Evolutionary conservation across 2,797 vertebrate species (phyloP).

Genomic region (Anomalospiza imberbis): DNA sequence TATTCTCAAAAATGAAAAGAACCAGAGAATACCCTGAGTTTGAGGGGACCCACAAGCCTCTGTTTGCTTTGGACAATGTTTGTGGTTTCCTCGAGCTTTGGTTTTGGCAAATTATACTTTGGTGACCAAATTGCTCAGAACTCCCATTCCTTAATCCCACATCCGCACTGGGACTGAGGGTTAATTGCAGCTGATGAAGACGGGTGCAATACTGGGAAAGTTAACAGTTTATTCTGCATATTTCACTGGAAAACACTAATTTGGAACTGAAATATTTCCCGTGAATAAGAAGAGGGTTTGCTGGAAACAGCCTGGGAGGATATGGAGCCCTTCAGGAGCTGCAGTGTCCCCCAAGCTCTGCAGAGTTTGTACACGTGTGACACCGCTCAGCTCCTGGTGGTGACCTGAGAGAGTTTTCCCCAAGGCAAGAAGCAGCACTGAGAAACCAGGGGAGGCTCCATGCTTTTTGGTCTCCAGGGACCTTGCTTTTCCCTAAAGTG

Average conservation of each 20-base stretch:
- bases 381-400: not conserved
- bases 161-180: not conserved
- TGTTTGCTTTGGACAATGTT: not conserved
- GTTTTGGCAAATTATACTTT: not conserved
- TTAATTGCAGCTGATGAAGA: not conserved
- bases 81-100: not conserved
- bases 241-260: not conserved
- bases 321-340: not conserved
- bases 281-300: rapidly evolving
- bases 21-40: not conserved
- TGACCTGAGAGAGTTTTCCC: not conserved
- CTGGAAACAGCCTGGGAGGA: not conserved
- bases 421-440: not conserved
- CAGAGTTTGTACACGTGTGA: rapidly evolving
- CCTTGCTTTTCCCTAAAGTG: not conserved
- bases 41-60: not conserved
- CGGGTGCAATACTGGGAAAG: not conserved
- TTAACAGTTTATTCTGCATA: not conserved
- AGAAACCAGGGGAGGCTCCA: not conserved
- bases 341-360: not conserved
- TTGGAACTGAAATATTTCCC: not conserved
- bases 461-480: not conserved
- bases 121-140: not conserved
- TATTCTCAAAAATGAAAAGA: not conserved
- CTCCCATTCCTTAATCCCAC: not conserved